phyloP scores from a whole-genome alignment of 2,113 vertebrate genomes.

The Etheostoma cragini region DNA sequence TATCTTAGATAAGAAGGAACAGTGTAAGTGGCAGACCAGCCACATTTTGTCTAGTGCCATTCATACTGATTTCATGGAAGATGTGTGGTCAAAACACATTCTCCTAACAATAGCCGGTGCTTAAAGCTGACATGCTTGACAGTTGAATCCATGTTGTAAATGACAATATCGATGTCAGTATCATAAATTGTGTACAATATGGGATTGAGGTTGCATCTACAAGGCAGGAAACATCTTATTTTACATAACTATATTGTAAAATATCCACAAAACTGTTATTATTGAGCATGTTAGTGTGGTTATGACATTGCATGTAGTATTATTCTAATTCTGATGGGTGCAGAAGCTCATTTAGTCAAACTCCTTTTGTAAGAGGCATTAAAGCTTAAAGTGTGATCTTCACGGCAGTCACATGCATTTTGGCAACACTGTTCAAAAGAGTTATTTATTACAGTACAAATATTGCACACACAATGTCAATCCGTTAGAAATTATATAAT shows the following conservation, averaged over 20 bases:
- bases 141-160: neutral
- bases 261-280: neutral
- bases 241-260: neutral
- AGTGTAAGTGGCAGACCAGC: neutral
- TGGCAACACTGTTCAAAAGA: neutral
- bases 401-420: neutral
- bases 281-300: too few species aligned
- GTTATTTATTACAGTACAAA: too few species aligned
- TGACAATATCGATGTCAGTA: neutral
- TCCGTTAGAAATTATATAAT: neutral
- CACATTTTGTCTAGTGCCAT: neutral
- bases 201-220: neutral
- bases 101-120: neutral
- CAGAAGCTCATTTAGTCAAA: neutral
- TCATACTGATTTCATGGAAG: neutral
- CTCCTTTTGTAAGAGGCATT: too few species aligned
- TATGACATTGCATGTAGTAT: too few species aligned
- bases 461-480: neutral
- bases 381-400: neutral
- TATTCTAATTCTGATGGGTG: too few species aligned
- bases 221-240: neutral
- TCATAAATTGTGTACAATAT: neutral
- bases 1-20: neutral
- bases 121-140: neutral
- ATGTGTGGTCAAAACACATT: neutral